Percentiles rank a stretch among this genome's conserved stretches.
phyloP scores from a whole-genome alignment of 2,113 vertebrate genomes.

The Neolamprologus tretocephalus region DNA sequence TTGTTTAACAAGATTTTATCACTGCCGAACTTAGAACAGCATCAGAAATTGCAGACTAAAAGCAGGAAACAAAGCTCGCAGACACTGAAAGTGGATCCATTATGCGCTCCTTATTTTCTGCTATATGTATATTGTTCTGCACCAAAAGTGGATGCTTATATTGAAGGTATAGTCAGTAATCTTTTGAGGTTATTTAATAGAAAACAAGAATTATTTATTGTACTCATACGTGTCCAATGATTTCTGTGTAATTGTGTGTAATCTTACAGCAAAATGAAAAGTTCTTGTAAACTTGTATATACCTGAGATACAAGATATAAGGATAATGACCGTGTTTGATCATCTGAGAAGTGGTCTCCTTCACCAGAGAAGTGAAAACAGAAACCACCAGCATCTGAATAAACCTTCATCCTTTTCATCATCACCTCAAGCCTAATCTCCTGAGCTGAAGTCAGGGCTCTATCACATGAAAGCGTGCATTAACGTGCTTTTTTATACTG shows the following conservation, averaged over 20 bases:
- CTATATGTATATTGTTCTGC: background rate
- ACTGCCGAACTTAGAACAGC: background rate
- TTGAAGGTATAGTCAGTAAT: background rate
- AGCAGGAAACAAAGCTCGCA: background rate
- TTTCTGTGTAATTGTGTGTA: background rate
- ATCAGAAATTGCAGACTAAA: background rate
- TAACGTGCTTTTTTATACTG: background rate
- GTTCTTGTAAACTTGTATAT: background rate
- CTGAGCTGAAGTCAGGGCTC: background rate
- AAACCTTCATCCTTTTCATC: background rate
- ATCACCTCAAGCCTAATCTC: background rate
- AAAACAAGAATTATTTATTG: background rate
- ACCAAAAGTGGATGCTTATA: background rate
- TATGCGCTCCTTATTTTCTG: background rate
- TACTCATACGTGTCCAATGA: background rate
- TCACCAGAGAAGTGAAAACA: background rate
- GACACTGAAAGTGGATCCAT: background rate
- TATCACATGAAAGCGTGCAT: background rate
- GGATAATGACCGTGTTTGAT: background rate
- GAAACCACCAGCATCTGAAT: background rate
- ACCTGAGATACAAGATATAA: background rate
- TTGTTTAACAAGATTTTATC: background rate
- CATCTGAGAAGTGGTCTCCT: background rate
- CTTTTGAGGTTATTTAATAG: background rate
- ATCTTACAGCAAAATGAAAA: background rate